Evolutionary conservation across 1,140 invertebrate species (phyloP).

Genomic region (Bombus confusus): DNA sequence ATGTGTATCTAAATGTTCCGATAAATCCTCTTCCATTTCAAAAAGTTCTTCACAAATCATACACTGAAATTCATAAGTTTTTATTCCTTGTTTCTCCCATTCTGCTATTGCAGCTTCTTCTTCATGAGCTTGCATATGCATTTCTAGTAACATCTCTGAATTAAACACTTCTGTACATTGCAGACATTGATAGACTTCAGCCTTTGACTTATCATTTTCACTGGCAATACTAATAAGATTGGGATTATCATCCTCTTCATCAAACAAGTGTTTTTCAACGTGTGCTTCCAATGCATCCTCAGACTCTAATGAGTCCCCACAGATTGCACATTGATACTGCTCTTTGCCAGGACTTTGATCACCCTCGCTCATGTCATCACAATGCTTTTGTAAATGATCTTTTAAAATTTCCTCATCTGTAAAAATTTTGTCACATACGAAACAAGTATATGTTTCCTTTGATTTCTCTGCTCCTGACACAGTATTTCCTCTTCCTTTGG

Average conservation of each 20-base stretch:
- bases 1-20: conserved; percentile 74
- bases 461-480: not conserved
- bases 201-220: conserved; percentile 43
- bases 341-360: conserved; percentile 69
- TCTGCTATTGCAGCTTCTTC: conserved; percentile 76
- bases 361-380: conserved; percentile 78
- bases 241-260: conserved; percentile 79
- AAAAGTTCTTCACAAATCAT: conserved; percentile 76
- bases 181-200: conserved; percentile 64
- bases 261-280: conserved; percentile 77
- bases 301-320: conserved; percentile 72
- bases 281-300: conserved; percentile 75
- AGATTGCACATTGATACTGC: conserved; percentile 79
- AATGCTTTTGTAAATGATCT: conserved; percentile 79
- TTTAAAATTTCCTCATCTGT: conserved; percentile 77
- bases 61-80: conserved; percentile 55
- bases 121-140: conserved; percentile 77
- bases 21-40: conserved; percentile 68
- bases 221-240: conserved; percentile 73
- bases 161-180: conserved; percentile 73
- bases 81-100: conserved; percentile 72
- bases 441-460: conserved; percentile 73
- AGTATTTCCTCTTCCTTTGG: not conserved
- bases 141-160: conserved; percentile 74
- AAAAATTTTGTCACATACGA: conserved; percentile 80